phyloP scores from a whole-genome alignment of 2,888 invertebrate genomes.

The Sisyra nigra region DNA sequence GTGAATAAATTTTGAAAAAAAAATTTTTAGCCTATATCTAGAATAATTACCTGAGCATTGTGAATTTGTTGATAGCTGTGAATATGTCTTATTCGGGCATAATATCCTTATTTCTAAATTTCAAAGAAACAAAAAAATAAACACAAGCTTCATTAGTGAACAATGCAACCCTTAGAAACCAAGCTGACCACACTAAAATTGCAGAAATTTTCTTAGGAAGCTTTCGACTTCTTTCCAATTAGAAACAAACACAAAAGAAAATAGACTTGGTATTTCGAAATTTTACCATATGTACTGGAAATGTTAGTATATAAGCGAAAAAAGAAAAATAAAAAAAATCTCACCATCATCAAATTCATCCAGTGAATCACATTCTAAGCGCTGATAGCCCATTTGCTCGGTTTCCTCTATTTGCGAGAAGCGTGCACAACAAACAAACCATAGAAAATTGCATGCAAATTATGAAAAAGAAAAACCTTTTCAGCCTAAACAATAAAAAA shows the following conservation, averaged over 20 bases:
- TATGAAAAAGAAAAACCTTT: too few species aligned
- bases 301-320: neutral
- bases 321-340: conserved; percentile 6
- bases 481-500: too few species aligned
- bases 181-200: conserved; percentile 8
- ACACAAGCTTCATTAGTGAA: conserved; percentile 6
- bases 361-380: conserved; percentile 15
- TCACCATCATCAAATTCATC: conserved; percentile 15
- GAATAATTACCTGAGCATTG: conserved; percentile 49
- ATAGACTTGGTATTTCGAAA: neutral
- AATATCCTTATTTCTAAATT: conserved; percentile 59
- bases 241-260: neutral
- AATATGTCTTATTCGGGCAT: conserved; percentile 60
- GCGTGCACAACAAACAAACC: conserved; percentile 8
- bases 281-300: neutral
- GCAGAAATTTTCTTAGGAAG: neutral
- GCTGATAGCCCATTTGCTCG: conserved; percentile 16
- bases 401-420: conserved; percentile 15
- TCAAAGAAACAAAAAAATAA: conserved; percentile 3
- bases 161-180: conserved; percentile 2
- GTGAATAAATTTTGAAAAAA: neutral
- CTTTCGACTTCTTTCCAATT: neutral
- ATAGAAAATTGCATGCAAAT: conserved; percentile 6
- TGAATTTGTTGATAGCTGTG: conserved; percentile 56
- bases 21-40: neutral